phyloP scores from a whole-genome alignment of 2,113 vertebrate species.

The Rattus rattus region DNA sequence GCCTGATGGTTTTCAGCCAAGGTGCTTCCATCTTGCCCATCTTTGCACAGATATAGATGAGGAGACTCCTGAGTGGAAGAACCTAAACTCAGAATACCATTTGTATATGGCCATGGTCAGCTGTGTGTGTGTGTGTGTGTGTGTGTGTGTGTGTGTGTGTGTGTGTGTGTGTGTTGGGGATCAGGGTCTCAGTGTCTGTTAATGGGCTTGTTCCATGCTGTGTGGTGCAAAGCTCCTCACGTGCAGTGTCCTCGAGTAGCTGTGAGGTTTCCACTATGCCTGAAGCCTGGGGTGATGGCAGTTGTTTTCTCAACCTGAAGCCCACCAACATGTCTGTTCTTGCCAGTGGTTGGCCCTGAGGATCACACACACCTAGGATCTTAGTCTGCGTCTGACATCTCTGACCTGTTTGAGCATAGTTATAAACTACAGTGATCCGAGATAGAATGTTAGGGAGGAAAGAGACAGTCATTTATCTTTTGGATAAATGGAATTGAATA shows the following conservation, averaged over 20 bases:
- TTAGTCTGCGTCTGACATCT: neutral
- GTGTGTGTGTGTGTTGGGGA: too few relatives aligned
- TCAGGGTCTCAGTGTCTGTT: neutral
- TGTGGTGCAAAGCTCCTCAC: neutral
- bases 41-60: too few relatives aligned
- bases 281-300: neutral
- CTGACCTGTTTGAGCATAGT: neutral
- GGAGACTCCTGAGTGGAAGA: neutral
- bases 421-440: neutral
- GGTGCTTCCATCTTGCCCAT: neutral
- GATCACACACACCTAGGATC: neutral
- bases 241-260: too few relatives aligned
- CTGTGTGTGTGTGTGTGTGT: too few relatives aligned
- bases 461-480: neutral
- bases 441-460: neutral
- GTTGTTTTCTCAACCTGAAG: neutral
- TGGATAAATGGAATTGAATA: neutral
- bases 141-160: too few relatives aligned
- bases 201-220: neutral
- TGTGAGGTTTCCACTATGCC: accelerated
- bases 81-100: neutral
- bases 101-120: too few relatives aligned
- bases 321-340: too few relatives aligned
- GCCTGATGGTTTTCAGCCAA: neutral
- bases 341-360: neutral